Conservation (phyloP, 2,113 vertebrate species). For the Vanacampus margaritifer region DNA sequence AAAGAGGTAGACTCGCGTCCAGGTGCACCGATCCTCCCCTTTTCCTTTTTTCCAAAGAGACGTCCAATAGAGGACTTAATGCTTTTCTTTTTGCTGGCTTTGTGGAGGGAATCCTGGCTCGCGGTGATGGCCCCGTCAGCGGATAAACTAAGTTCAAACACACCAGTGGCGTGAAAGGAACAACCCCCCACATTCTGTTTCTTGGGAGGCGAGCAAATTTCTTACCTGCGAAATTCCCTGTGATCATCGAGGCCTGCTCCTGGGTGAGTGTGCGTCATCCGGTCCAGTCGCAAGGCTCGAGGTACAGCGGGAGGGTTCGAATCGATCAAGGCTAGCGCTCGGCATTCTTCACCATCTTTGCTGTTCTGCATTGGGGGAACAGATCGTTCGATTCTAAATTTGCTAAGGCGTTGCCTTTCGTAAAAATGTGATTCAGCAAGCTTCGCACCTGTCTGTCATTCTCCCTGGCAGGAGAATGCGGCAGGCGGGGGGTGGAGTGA, state of each 20-base stretch:
- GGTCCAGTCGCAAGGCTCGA: slow-evolving; percentile 82
- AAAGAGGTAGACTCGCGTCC: slow-evolving; percentile 83
- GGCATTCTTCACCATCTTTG: slow-evolving; percentile 82
- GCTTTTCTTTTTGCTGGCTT: slow-evolving; percentile 92
- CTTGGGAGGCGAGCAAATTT: neutral
- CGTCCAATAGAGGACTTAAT: slow-evolving; percentile 93
- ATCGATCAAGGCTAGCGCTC: slow-evolving; percentile 81
- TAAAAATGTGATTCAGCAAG: neutral
- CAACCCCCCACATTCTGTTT: neutral
- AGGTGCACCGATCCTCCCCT: slow-evolving; percentile 81
- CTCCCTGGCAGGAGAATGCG: slow-evolving; percentile 86
- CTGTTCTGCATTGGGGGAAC: slow-evolving; percentile 74
- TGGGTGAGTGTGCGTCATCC: slow-evolving; percentile 88
- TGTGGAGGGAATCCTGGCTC: slow-evolving; percentile 88
- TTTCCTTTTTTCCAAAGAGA: slow-evolving; percentile 92
- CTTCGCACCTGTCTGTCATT: slow-evolving; percentile 74
- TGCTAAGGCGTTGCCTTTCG: too few relatives aligned
- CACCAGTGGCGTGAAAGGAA: neutral
- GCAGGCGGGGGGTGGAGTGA: slow-evolving; percentile 85
- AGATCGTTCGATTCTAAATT: neutral
- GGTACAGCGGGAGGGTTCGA: slow-evolving; percentile 82
- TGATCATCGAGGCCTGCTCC: slow-evolving; percentile 83
- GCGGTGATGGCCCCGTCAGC: slow-evolving; percentile 75
- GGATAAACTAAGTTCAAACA: slow-evolving; percentile 64
- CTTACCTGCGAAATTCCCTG: slow-evolving; percentile 81